A percentile compares a stretch with the other conserved stretches of the same genome.
Evolutionary conservation across 2,888 invertebrate species (phyloP).

Genomic region (Carpatolechia fugitivella): DNA sequence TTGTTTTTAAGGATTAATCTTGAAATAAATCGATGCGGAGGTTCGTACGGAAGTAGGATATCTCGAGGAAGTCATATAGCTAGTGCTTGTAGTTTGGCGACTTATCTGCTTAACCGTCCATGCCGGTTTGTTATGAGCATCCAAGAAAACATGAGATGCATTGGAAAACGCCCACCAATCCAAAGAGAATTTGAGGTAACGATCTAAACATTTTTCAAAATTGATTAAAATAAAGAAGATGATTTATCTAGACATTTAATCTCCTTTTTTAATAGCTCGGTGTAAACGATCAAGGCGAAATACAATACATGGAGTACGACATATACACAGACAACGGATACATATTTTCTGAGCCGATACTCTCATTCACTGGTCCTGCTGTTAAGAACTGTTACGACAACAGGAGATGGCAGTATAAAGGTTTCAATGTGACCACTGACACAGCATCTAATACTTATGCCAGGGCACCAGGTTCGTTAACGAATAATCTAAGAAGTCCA

Average conservation of each 20-base stretch:
- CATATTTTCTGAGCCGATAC: conserved; percentile 72
- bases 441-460: conserved; percentile 81
- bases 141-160: conserved; percentile 84
- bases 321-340: conserved; percentile 77
- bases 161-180: conserved; percentile 83
- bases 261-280: conserved; percentile 61
- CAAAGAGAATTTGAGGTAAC: conserved; percentile 82
- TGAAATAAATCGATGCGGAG: conserved; percentile 57
- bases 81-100: conserved; percentile 84
- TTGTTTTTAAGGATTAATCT: conserved; percentile 44
- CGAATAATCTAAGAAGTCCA: too few relatives aligned
- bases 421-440: conserved; percentile 79
- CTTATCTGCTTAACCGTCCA: conserved; percentile 81
- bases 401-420: conserved; percentile 53
- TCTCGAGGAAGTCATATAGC: conserved; percentile 79
- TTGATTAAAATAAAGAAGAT: too few relatives aligned
- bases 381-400: conserved; percentile 82
- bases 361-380: conserved; percentile 40
- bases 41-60: conserved; percentile 86
- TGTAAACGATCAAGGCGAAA: conserved; percentile 81
- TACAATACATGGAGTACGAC: conserved; percentile 80
- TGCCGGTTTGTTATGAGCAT: conserved; percentile 85
- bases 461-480: conserved; percentile 82
- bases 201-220: neutral
- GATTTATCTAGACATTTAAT: neutral